Evolutionary conservation across 92 coral and sea anemone genomes (phyloP).

Genomic region (Muricea muricata): DNA sequence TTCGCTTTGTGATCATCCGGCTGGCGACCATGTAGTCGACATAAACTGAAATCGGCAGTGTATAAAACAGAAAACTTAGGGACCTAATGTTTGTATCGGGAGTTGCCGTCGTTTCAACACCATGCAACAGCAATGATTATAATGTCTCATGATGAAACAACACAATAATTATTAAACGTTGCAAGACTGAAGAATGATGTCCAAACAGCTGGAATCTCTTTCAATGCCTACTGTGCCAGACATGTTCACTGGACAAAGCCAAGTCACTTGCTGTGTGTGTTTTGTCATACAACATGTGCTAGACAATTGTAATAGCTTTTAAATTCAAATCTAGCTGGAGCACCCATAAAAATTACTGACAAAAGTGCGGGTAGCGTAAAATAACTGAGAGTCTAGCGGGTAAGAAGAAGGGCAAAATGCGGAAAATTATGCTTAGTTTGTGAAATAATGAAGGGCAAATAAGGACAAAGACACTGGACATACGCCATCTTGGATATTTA

Average conservation of each 20-base stretch:
- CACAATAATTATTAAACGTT: constrained; percentile 28
- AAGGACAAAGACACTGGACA: too few species aligned
- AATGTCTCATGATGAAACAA: neutral
- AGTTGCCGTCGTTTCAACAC: too few species aligned
- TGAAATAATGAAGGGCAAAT: too few species aligned
- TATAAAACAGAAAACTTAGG: too few species aligned
- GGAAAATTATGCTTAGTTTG: too few species aligned
- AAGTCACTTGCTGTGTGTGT: constrained; percentile 6
- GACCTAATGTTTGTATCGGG: too few species aligned
- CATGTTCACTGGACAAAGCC: constrained; percentile 25
- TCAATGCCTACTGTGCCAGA: constrained; percentile 22
- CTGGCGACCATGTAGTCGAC: too few species aligned
- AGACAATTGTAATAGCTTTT: neutral
- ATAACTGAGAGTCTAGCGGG: neutral
- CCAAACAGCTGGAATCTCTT: neutral
- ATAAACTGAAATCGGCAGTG: too few species aligned
- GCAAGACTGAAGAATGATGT: neutral
- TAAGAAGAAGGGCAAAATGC: neutral
- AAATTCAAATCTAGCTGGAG: neutral
- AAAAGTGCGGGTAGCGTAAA: neutral
- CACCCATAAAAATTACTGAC: neutral
- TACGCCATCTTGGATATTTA: too few species aligned
- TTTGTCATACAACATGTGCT: constrained; percentile 37
- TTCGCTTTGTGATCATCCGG: too few species aligned
- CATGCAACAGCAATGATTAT: too few species aligned